Percentiles rank a stretch among this genome's conserved stretches.
These are phyloP conservation scores for Eupelmus urozonus DNA, from an alignment of 2,888 invertebrate genomes.

Conservation along the genomic window DNA sequence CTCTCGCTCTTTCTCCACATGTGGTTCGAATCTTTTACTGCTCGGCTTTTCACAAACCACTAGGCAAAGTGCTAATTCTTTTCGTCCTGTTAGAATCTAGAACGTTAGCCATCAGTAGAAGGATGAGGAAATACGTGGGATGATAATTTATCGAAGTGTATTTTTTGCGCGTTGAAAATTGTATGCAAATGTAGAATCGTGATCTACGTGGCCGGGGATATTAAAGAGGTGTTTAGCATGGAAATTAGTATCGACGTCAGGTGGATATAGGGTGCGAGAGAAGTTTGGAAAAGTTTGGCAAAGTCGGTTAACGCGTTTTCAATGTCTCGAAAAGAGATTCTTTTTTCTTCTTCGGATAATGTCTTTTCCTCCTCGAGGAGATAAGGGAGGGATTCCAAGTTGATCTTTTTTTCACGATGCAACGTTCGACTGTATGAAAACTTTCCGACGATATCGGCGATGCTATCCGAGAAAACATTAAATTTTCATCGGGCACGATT, in stretches of 20 bases:
- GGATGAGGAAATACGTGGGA: no score
- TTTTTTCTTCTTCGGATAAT: background rate
- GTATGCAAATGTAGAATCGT: background rate
- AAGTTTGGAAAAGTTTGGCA: constrained; percentile 4
- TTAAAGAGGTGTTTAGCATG: background rate
- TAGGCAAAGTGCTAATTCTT: no score
- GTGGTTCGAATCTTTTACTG: no score
- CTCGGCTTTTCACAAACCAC: no score
- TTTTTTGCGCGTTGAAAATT: background rate
- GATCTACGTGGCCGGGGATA: background rate
- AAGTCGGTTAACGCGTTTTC: constrained; percentile 45
- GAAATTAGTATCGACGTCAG: background rate
- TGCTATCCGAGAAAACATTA: no score
- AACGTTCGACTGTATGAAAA: background rate
- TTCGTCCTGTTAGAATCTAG: no score
- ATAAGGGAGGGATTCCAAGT: no score
- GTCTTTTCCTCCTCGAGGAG: no score
- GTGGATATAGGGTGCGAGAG: background rate
- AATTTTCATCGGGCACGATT: no score
- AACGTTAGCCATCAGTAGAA: no score
- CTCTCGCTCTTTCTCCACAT: background rate
- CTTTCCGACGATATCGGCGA: no score
- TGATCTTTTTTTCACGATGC: background rate
- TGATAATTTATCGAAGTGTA: background rate
- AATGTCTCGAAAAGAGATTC: constrained; percentile 11